Evolutionary conservation across 2,888 invertebrate genomes (phyloP), one percentile per base, ranked within the genome.

Genomic region (Thymelicus sylvestris): DNA sequence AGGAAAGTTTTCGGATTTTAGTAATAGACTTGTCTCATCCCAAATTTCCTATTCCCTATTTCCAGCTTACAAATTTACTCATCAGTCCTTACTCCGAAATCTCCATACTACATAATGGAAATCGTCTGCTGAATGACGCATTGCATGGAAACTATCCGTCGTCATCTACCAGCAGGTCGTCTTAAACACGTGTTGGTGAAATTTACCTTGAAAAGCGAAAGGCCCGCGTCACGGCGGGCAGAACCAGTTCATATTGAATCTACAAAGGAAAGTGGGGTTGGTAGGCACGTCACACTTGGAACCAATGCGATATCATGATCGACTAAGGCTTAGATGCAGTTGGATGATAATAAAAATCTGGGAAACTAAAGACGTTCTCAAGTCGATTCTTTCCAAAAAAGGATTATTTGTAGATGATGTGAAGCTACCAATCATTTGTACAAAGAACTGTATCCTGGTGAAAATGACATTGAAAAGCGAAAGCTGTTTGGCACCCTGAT

Each of bases 401-500:
- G 0, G 8, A 12, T 44, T 12, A 12, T 44, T 44, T 44, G 44
- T 4, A 44, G 10, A 44, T 44, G 44, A 44, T 8, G 44, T 10
- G 4, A 44, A 12, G 44, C 12, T 10, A 44, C 8, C 12, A 41
- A 41, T 41, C 0, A 44, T 44, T 44, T 44, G 12, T 44, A 44
- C 10, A 44, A 38, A 38, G 39, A 60, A 13, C 39, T 39, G 67
- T 65, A 62, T 72, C 77, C 74, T 83, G 85, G 92, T 90, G 92
- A 92, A 91, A 91, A 91, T 91, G 87, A 89, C 90, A 88, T 90
- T 92, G 91, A 90, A 91, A 90, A 92, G 91, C 91, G 92, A 92
- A 92, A 92, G 92, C 90, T 79, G 84, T 76, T 69, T 60, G 79
- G 82, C 82, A 81, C 82, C 82, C 10, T 82, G 80, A 71, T 69